Conservation (phyloP, 1,140 invertebrate species). For the Doryteuthis pealeii region DNA sequence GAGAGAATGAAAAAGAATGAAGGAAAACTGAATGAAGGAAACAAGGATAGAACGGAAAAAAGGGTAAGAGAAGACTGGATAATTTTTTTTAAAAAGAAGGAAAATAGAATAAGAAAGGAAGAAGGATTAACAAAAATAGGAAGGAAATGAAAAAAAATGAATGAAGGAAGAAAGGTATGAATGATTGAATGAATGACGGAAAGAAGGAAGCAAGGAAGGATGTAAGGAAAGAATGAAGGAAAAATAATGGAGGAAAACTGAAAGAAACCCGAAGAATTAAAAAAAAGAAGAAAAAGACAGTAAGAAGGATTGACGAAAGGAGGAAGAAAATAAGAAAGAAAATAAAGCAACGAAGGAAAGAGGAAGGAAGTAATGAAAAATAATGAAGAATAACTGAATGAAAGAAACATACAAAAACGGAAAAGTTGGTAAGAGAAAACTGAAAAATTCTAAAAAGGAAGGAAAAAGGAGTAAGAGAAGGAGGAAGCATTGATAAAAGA, state of each 20-base stretch:
- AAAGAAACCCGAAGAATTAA: neutral
- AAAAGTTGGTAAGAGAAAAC: neutral
- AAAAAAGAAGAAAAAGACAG: neutral
- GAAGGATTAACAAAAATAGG: no score
- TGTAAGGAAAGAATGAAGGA: neutral
- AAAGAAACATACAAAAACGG: no score
- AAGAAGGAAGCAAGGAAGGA: neutral
- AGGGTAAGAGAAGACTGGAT: no score
- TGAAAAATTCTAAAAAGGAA: neutral
- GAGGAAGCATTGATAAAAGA: neutral
- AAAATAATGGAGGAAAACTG: neutral
- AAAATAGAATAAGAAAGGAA: neutral
- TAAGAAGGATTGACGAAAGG: neutral
- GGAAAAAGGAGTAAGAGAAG: neutral
- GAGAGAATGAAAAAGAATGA: no score
- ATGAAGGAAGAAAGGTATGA: no score
- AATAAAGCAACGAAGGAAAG: neutral
- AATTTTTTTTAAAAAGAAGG: neutral
- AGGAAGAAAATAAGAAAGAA: neutral
- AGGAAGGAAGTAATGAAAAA: neutral
- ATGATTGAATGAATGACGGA: neutral
- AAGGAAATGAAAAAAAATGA: no score
- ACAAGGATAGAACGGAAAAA: no score
- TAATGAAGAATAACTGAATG: neutral
- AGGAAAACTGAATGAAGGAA: no score